These are phyloP conservation scores for Ophion slaviceki DNA, from an alignment of 2,888 invertebrate species.

Conservation along the genomic window DNA sequence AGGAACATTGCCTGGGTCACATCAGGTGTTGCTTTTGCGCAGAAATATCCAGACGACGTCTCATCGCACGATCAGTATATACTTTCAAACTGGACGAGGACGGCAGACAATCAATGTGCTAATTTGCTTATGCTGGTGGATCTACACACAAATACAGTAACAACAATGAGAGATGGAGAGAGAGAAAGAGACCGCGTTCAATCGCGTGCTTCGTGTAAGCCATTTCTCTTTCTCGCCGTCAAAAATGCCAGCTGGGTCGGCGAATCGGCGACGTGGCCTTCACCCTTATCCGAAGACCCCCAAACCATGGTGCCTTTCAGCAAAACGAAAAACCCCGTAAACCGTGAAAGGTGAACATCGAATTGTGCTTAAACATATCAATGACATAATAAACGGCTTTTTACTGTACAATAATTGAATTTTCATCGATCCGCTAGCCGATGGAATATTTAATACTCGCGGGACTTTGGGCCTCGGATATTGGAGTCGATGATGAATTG, in stretches of 20 bases:
- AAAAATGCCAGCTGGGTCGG: background rate
- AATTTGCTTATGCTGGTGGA: slow-evolving; percentile 68
- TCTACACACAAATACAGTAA: slow-evolving; percentile 67
- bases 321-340: background rate
- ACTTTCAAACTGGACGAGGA: slow-evolving; percentile 43
- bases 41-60: slow-evolving; percentile 60
- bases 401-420: background rate
- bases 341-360: background rate
- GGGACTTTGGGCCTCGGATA: background rate
- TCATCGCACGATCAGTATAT: slow-evolving; percentile 43
- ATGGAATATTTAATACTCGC: background rate
- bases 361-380: background rate
- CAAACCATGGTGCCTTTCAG: background rate
- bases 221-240: slow-evolving; percentile 5
- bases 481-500: background rate
- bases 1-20: slow-evolving; percentile 32
- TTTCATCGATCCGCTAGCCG: background rate
- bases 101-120: slow-evolving; percentile 72
- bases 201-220: slow-evolving; percentile 49
- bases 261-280: slow-evolving; percentile 10
- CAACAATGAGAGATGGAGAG: slow-evolving; percentile 54
- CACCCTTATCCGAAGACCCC: background rate
- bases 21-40: slow-evolving; percentile 55
- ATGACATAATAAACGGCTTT: background rate
- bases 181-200: slow-evolving; percentile 39